Evolutionary conservation across 1,140 invertebrate genomes (phyloP).

Genomic region (Trichomalopsis sarcophagae): DNA sequence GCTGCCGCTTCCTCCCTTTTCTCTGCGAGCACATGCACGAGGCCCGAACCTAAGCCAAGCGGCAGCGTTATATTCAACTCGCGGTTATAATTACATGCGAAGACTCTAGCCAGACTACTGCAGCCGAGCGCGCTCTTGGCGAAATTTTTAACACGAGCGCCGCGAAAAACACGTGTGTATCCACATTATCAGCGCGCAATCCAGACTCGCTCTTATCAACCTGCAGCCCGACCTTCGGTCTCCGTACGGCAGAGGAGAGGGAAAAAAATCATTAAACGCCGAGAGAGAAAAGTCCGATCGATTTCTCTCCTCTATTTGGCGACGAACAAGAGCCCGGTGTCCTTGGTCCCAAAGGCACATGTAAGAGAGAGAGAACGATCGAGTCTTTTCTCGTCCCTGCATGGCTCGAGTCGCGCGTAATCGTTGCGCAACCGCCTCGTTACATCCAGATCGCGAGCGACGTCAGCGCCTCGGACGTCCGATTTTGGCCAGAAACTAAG

Average conservation of each 20-base stretch:
- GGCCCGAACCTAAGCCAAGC: slow-evolving; percentile 31
- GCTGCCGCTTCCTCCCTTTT: slow-evolving; percentile 43
- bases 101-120: not conserved
- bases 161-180: too few relatives aligned
- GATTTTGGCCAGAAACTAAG: slow-evolving; percentile 29
- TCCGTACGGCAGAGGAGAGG: not conserved
- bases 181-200: not conserved
- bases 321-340: slow-evolving; percentile 55
- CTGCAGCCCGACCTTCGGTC: not conserved
- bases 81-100: not conserved
- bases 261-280: not conserved
- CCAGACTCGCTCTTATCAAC: not conserved
- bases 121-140: too few relatives aligned
- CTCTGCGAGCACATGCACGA: not conserved
- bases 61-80: not conserved
- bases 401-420: slow-evolving; percentile 52
- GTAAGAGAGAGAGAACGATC: too few relatives aligned
- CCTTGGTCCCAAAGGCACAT: slow-evolving; percentile 63
- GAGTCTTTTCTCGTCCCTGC: slow-evolving; percentile 47
- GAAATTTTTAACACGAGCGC: too few relatives aligned
- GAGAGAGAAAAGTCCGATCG: not conserved
- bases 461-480: slow-evolving; percentile 28
- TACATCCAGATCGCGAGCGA: slow-evolving; percentile 1
- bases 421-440: slow-evolving; percentile 56
- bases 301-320: slow-evolving; percentile 39